These are phyloP conservation scores for Dendrocopos noguchii DNA, from an alignment of 2,113 vertebrate species.

Conservation along the genomic window DNA sequence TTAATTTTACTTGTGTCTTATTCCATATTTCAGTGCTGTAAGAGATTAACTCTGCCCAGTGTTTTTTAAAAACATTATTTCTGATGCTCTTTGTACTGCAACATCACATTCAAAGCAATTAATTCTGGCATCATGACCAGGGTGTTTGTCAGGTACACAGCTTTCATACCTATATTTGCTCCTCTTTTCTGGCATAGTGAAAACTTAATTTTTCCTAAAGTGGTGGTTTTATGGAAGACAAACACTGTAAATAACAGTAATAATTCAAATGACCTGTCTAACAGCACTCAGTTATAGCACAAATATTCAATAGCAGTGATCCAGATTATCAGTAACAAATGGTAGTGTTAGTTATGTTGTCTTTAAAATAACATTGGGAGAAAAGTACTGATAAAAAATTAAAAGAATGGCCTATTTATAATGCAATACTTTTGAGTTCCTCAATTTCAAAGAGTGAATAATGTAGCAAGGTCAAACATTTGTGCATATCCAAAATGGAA, in stretches of 20 bases:
- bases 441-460: slow-evolving; percentile 55
- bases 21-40: neutral
- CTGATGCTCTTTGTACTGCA: neutral
- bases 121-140: neutral
- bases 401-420: slow-evolving; percentile 30
- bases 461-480: slow-evolving; percentile 48
- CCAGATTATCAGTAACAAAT: neutral
- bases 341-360: slow-evolving; percentile 32
- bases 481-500: neutral
- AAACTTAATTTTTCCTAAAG: neutral
- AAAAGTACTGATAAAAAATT: slow-evolving; percentile 61
- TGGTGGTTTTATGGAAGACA: neutral
- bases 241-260: neutral
- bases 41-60: neutral
- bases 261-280: neutral
- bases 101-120: neutral
- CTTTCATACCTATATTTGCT: neutral
- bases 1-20: neutral
- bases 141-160: neutral
- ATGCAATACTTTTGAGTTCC: slow-evolving; percentile 20
- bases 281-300: neutral
- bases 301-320: neutral
- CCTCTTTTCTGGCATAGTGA: neutral
- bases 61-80: neutral
- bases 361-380: slow-evolving; percentile 44